Percentiles rank a stretch among this genome's conserved stretches.
These are phyloP conservation scores for Cotesia vestalis DNA, from an alignment of 1,140 invertebrate genomes.

Conservation along the genomic window DNA sequence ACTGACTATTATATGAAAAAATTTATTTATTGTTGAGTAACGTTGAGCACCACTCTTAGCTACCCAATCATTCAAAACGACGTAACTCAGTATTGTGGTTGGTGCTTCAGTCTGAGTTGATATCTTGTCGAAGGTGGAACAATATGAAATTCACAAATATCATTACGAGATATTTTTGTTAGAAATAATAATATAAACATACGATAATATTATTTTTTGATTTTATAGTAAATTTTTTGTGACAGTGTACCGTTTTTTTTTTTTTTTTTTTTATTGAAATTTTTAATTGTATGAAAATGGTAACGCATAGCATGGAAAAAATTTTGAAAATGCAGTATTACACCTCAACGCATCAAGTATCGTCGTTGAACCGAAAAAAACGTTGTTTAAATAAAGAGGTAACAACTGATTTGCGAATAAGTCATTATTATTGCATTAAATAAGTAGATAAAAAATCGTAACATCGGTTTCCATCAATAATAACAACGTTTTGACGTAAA, in stretches of 20 bases:
- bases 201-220: too few relatives aligned
- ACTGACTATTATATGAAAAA: constrained; percentile 4
- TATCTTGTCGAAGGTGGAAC: constrained; percentile 26
- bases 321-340: constrained; percentile 65
- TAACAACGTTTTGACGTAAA: constrained; percentile 4
- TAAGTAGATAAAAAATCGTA: too few relatives aligned
- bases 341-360: constrained; percentile 48
- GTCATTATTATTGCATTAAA: too few relatives aligned
- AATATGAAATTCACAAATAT: background rate
- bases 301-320: constrained; percentile 64
- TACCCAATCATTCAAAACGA: constrained; percentile 37
- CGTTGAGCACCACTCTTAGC: constrained; percentile 35
- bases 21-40: constrained; percentile 29
- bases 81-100: constrained; percentile 29
- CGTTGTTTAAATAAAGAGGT: constrained; percentile 63
- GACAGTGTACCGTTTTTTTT: background rate
- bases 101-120: constrained; percentile 36
- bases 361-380: constrained; percentile 52
- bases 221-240: too few relatives aligned
- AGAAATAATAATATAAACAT: background rate
- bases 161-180: background rate
- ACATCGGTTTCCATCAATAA: background rate
- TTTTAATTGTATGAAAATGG: constrained; percentile 48
- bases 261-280: background rate
- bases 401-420: constrained; percentile 34